Evolutionary conservation across 92 coral and sea anemone species (phyloP), one percentile per base, ranked within the genome.

Genomic region (Parazoanthus swiftii): DNA sequence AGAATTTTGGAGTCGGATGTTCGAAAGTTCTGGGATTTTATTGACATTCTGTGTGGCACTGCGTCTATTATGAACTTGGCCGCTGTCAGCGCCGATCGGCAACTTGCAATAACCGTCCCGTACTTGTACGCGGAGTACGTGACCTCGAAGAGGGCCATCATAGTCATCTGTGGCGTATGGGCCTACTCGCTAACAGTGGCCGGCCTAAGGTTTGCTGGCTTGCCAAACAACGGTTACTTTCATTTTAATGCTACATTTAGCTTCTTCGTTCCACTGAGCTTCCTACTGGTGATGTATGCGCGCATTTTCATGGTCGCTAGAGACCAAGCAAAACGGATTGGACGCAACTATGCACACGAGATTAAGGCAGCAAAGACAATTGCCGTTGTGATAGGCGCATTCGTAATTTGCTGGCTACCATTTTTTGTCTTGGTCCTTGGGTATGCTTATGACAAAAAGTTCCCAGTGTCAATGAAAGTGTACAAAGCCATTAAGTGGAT

Each of bases 331-430:
- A 92, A 94, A 10, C 92, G 95, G 26, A 91, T 97, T 54, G 93
- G 93, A 88, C 94, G 90, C 43, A 94, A 86, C 85, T 95, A 92
- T 33, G 96, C 96, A 16, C 94, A 95, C 38, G 99, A 97, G 84
- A 91, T 97, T 14, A 97, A 97, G 91, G 99, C 99, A 8, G 96
- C 98, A 0, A 97, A 97, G 85, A 97, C 99, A 37, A 97, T 97
- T 66, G 99, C 98, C 5, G 98, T 97, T 29, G 99, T 97, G 16
- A 94, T 97, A 66, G 99, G 99, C 33, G 96, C 91, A 9, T 97
- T 92, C 66, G 91, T 93, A 10, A 67, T 93, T 29, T 97, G 99
- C 79, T 97, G 98, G 93, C 88, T 94, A 8, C 99, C 99, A 8
- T 92, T 92, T 77, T 93, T 95, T 43, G 92, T 95, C 8, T 76